Percentiles rank a stretch among this genome's conserved stretches.
Conservation (phyloP, 2,113 vertebrate genomes). For the Malaclemys terrapin region DNA sequence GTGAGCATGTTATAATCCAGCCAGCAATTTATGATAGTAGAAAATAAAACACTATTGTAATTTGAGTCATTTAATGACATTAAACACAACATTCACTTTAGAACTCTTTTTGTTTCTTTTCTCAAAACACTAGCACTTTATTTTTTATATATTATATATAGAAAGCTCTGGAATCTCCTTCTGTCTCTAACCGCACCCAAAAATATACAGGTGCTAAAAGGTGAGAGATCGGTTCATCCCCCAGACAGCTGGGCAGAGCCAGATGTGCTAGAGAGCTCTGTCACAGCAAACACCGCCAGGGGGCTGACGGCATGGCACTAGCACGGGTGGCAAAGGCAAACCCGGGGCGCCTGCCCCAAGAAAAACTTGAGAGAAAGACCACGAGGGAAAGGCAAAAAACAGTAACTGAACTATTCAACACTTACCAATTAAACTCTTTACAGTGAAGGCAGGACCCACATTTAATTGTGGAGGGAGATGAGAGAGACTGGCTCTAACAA, state of each 20-base stretch:
- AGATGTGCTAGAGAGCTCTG: not conserved
- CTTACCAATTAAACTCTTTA: fast-evolving
- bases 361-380: not conserved
- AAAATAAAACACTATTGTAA: not conserved
- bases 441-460: not conserved
- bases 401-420: not conserved
- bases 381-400: not conserved
- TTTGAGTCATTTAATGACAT: conserved; percentile 30
- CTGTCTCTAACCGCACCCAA: not conserved
- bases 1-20: not conserved
- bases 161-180: not conserved
- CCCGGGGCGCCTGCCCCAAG: not conserved
- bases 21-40: not conserved
- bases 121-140: not conserved
- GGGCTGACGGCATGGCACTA: not conserved
- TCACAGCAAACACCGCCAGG: not conserved
- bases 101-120: not conserved
- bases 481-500: not conserved
- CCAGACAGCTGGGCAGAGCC: conserved; percentile 14
- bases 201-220: not conserved
- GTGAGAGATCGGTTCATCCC: not conserved
- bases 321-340: conserved; percentile 27
- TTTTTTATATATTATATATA: not conserved
- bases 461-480: not conserved
- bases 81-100: not conserved